These are phyloP conservation scores for Triplophysa bombifrons DNA, from an alignment of 2,797 vertebrate genomes.

Conservation along the genomic window DNA sequence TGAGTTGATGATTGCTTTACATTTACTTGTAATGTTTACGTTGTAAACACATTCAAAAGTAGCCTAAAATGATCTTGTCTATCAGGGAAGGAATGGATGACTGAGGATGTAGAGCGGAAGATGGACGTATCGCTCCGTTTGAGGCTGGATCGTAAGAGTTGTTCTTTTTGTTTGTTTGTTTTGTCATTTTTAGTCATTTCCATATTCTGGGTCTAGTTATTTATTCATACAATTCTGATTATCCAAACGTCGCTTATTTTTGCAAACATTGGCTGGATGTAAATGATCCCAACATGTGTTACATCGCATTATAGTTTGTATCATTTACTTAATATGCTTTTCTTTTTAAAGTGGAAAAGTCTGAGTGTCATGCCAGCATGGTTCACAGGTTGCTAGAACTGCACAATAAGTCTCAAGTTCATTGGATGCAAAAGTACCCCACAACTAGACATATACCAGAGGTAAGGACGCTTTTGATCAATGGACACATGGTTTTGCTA, in stretches of 20 bases:
- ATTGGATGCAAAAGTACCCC: slow-evolving; percentile 71
- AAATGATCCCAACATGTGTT: not conserved
- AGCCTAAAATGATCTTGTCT: slow-evolving; percentile 23
- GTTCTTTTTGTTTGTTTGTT: not conserved
- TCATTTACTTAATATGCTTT: not conserved
- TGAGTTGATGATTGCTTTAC: slow-evolving; percentile 51
- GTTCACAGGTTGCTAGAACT: slow-evolving; percentile 73
- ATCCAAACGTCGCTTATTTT: too few relatives aligned
- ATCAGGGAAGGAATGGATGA: slow-evolving; percentile 53
- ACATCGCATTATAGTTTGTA: not conserved
- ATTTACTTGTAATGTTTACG: slow-evolving; percentile 1
- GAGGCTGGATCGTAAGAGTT: slow-evolving; percentile 71
- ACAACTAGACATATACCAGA: slow-evolving; percentile 65
- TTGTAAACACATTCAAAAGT: slow-evolving; percentile 8
- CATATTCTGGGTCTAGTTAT: too few relatives aligned
- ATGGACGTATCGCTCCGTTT: slow-evolving; percentile 67
- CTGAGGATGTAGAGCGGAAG: slow-evolving; percentile 58
- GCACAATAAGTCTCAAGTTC: slow-evolving; percentile 56
- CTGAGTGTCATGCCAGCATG: slow-evolving; percentile 64
- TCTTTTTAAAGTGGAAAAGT: slow-evolving; percentile 63
- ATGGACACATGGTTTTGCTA: not conserved
- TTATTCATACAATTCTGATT: too few relatives aligned
- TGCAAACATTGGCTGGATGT: too few relatives aligned
- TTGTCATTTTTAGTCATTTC: too few relatives aligned
- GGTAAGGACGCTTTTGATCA: slow-evolving; percentile 56